These are phyloP conservation scores for Erinaceus europaeus DNA, from an alignment of 2,113 vertebrate genomes.

Conservation along the genomic window DNA sequence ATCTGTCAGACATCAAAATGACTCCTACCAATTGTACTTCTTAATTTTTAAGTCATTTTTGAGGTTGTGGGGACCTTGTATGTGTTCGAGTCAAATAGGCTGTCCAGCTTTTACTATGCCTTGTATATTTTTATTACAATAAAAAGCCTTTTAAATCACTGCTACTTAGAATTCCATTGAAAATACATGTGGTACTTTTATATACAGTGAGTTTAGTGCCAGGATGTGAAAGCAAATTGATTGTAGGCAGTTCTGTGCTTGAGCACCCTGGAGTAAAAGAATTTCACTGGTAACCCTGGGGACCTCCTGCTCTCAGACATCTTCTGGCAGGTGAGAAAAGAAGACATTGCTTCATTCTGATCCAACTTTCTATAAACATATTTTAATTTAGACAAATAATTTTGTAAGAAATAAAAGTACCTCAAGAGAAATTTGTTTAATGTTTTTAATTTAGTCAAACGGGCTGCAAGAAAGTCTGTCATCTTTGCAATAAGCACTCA, in stretches of 20 bases:
- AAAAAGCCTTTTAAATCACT: conserved; percentile 81
- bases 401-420: conserved; percentile 71
- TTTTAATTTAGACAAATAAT: conserved; percentile 74
- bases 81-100: conserved; percentile 69
- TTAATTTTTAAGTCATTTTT: conserved; percentile 74
- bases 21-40: conserved; percentile 62
- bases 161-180: conserved; percentile 80
- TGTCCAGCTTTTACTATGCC: conserved; percentile 75
- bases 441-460: conserved; percentile 84
- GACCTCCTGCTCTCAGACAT: conserved; percentile 75
- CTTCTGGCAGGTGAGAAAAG: conserved; percentile 64
- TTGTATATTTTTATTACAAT: conserved; percentile 80
- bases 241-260: conserved; percentile 82
- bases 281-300: conserved; percentile 79
- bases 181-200: conserved; percentile 81
- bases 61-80: conserved; percentile 56
- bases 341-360: conserved; percentile 74
- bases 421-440: conserved; percentile 81
- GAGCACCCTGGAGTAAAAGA: conserved; percentile 81
- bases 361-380: conserved; percentile 79
- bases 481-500: conserved; percentile 63
- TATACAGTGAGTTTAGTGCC: conserved; percentile 77
- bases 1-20: conserved; percentile 60
- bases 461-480: conserved; percentile 72
- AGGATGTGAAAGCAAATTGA: conserved; percentile 82